Percentiles rank a stretch among this genome's conserved stretches.
Conservation (phyloP, 53 echinoderm and acorn worm genomes). For the Glandiceps talaboti region DNA sequence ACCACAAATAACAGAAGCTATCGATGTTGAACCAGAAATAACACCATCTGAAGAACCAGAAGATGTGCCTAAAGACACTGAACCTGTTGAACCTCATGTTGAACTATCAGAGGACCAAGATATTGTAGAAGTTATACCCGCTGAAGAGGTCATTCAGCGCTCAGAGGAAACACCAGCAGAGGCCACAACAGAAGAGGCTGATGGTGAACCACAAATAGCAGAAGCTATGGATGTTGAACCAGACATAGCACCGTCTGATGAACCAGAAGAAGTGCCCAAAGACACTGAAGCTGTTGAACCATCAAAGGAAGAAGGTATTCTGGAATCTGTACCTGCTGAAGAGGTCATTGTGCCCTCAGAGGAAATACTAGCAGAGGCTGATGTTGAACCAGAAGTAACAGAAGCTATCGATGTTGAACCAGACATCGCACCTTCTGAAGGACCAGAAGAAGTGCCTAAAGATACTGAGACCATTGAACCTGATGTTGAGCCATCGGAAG, state of each 20-base stretch:
- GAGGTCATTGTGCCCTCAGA: too few relatives aligned
- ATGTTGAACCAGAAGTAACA: not conserved
- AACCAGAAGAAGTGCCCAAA: too few relatives aligned
- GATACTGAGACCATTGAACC: not conserved
- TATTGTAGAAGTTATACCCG: too few relatives aligned
- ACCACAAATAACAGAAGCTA: not conserved
- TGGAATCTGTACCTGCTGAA: too few relatives aligned
- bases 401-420: not conserved
- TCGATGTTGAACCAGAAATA: not conserved
- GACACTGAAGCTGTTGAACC: too few relatives aligned
- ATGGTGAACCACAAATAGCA: slow-evolving; percentile 3
- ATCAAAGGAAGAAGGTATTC: too few relatives aligned
- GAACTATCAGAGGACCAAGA: too few relatives aligned
- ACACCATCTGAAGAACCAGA: slow-evolving; percentile 10
- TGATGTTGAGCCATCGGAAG: not conserved
- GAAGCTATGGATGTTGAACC: too few relatives aligned
- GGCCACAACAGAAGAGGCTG: not conserved
- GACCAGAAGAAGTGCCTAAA: not conserved
- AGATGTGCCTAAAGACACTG: slow-evolving; percentile 8
- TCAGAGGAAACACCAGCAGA: not conserved
- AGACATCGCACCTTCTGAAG: not conserved
- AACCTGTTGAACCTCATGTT: not conserved
- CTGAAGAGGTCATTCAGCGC: not conserved
- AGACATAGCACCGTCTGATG: too few relatives aligned
- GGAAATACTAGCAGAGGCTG: not conserved